A percentile compares a stretch with the other conserved stretches of the same genome.
Evolutionary conservation across 2,797 vertebrate genomes (phyloP).

Genomic region (Poecilia picta): DNA sequence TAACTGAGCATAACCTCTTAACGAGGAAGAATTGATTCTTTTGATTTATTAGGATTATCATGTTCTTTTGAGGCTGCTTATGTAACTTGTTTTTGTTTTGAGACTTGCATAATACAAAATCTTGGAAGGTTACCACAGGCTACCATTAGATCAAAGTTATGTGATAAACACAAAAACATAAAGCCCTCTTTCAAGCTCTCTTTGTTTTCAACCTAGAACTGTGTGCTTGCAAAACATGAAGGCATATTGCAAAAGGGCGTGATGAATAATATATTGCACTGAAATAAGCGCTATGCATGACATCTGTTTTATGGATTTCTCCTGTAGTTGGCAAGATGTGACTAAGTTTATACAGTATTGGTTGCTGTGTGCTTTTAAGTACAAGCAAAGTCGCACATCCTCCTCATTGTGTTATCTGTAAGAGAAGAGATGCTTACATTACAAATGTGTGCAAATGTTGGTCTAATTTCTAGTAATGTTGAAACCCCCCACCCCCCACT

Average conservation of each 20-base stretch:
- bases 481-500: fast-evolving
- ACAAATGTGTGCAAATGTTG: too few species aligned
- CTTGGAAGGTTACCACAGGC: neutral
- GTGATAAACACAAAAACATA: neutral
- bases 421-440: neutral
- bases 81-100: conserved; percentile 5
- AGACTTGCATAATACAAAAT: neutral
- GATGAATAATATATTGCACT: neutral
- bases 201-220: neutral
- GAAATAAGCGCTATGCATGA: neutral
- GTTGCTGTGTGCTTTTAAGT: neutral
- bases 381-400: neutral
- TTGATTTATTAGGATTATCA: neutral
- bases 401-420: neutral
- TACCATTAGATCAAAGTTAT: conserved; percentile 3
- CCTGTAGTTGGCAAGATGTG: neutral
- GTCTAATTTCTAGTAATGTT: too few species aligned
- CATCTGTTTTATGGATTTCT: neutral
- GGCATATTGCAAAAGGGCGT: neutral
- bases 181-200: neutral
- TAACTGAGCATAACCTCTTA: neutral
- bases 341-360: neutral
- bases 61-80: neutral
- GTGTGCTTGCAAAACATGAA: neutral
- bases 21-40: neutral